Evolutionary conservation across 1,140 invertebrate genomes (phyloP).

Genomic region (Leptinotarsa lineolata): DNA sequence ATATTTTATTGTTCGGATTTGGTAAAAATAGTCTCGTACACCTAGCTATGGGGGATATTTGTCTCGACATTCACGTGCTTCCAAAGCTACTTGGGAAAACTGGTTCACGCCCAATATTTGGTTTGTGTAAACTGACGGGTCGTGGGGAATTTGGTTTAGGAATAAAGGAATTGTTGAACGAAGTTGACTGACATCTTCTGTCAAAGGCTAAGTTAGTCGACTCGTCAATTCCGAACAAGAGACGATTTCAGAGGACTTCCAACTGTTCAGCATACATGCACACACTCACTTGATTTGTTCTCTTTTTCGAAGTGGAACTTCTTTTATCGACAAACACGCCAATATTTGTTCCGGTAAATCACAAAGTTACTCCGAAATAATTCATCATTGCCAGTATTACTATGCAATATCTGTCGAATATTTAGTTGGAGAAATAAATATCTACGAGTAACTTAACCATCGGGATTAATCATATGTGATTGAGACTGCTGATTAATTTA

Average conservation of each 20-base stretch:
- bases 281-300: not conserved
- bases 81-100: not conserved
- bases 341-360: too few relatives aligned
- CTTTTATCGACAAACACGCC: too few relatives aligned
- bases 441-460: too few relatives aligned
- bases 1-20: not conserved
- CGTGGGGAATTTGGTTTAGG: not conserved
- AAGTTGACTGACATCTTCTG: not conserved
- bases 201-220: conserved; percentile 5
- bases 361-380: too few relatives aligned
- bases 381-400: too few relatives aligned
- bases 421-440: too few relatives aligned
- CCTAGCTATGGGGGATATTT: not conserved
- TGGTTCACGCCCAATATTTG: not conserved
- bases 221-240: conserved; percentile 3
- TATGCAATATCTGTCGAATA: too few relatives aligned
- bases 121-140: not conserved
- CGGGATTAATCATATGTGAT: too few relatives aligned
- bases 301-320: not conserved
- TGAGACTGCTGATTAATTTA: too few relatives aligned
- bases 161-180: not conserved
- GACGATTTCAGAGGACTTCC: not conserved
- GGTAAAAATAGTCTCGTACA: not conserved
- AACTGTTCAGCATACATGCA: not conserved
- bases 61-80: not conserved